Percentiles rank a stretch among this genome's conserved stretches.
Conservation (phyloP, 2,888 invertebrate genomes). For the Cataglyphis cursor region DNA sequence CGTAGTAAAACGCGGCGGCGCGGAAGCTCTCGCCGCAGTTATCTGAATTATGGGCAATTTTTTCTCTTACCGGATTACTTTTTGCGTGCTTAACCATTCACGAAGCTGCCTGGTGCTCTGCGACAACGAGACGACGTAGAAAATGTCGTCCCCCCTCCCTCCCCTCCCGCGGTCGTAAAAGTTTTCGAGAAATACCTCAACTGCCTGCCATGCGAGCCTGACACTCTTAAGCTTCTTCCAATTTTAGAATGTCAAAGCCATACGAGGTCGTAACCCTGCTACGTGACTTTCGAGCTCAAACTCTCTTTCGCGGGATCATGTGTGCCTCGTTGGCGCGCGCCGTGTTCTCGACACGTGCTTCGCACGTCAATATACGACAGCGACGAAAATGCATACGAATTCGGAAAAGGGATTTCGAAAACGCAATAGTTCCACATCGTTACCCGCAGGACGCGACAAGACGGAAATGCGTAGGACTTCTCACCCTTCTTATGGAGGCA, state of each 20-base stretch:
- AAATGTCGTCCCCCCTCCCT: neutral
- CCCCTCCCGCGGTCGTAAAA: conserved; percentile 35
- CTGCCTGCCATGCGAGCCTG: conserved; percentile 57
- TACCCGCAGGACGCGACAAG: conserved; percentile 55
- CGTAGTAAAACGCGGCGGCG: conserved; percentile 10
- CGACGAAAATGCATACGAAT: conserved; percentile 71
- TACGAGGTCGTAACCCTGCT: conserved; percentile 75
- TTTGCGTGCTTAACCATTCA: conserved; percentile 13
- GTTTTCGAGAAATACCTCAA: conserved; percentile 66
- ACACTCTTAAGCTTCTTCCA: conserved; percentile 75
- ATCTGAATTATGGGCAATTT: conserved; percentile 33
- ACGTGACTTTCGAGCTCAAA: conserved; percentile 70
- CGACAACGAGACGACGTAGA: conserved; percentile 15
- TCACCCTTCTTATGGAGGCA: conserved; percentile 47
- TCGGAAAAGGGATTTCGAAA: conserved; percentile 66
- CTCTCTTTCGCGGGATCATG: conserved; percentile 69
- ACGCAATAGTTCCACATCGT: conserved; percentile 76
- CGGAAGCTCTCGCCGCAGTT: neutral
- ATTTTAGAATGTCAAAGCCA: conserved; percentile 79
- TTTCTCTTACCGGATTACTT: conserved; percentile 21
- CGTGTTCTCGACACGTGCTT: conserved; percentile 71
- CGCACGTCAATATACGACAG: conserved; percentile 73
- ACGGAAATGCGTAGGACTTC: conserved; percentile 50
- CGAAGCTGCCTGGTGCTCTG: neutral
- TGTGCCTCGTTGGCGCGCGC: conserved; percentile 65